Base-by-base conservation (phyloP, 2,888 invertebrate species). In the Pediacus dermestoides region DNA sequence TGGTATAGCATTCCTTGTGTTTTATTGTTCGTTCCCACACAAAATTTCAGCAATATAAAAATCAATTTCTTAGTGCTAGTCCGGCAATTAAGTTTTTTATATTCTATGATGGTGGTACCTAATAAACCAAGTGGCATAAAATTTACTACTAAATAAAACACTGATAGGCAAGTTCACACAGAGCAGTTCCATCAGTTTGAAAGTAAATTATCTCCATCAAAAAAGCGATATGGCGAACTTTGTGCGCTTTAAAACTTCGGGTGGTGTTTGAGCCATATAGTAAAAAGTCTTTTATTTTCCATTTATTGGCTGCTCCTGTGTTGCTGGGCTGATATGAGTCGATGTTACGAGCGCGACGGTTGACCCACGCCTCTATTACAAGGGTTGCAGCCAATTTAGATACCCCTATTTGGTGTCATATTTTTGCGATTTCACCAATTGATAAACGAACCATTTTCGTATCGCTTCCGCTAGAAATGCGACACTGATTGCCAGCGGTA, bases 371-470 rank as follows among this genome's bases (percentile, higher is more conserved):
- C 35, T 21, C 44, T 45, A 50, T 54, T 54, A 52, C 47, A 52
- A 53, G 51, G 50, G 54, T 45, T 49, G 46, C 45, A 45, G 44
- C 45, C 53, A 50, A 48, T 55, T 48, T 54, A 50, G 51, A 52
- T 52, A 48, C 47, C 51, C 39, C 34, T 33, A 39, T 42, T 44
- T 32, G 34, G 18, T 30, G 42, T 31, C 40, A 46, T 46, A 44
- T 44, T 50, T 50, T 43, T 44, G 37, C 34, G 46, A 46, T 50
- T 47, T 22, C 18, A 35, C 25, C 42, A 41, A 50, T 47, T 50
- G 50, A 50, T 50, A 46, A 48, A 32, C 44, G 41, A 39, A 41
- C 16, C 40, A 32, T 25, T 31, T 33, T 31, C 15, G 39, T 34
- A 37, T 39, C 38, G 44, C 37, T 31, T 28, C 28, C 34, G 37